Evolutionary conservation across 2,797 vertebrate genomes (phyloP), one percentile per base, ranked within the genome.

Genomic region (Sitta carolinensis): DNA sequence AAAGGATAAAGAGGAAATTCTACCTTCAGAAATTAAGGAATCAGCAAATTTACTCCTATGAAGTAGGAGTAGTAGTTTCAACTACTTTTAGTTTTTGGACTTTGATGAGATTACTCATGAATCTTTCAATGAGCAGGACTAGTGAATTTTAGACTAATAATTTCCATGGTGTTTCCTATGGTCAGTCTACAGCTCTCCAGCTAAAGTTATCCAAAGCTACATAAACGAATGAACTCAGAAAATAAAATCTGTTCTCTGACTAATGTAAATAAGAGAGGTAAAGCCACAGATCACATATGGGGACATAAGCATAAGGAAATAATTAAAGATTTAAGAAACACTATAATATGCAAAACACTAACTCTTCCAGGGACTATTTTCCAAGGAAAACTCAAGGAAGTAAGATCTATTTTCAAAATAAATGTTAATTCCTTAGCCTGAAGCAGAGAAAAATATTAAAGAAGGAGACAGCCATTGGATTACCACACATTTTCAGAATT

Each of bases 321-420:
- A 96, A 97, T 87, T 91, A 95, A 86, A 90, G 66, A 81, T 91
- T 96, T 91, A 96, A 97, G 90, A 79, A 90, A 70, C 36, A 66
- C 80, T 92, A 58, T 42, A 81, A 84, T 96, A 96, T 84, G 63
- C 78, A 89, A 94, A 94, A 74, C 18, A 85, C 9, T 75, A 82
- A 95, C 86, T 93, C 80, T 96, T 96, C 87, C 86, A 97, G 86
- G 59, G 83, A 91, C 77, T 73, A 64, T 91, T 86, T 95, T 96
- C 92, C 89, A 97, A 94, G 88, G 82, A 91, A 69, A 95, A 89
- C 48, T 92, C 74, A 95, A 97, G 82, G 85, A 95, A 96, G 38
- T 48, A 96, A 95, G 59, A 29, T 8, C 30, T 72, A 2, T 90
- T 96, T 96, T 92, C 76, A 97, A 97, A 94, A 76, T 67, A 95